phyloP scores from a whole-genome alignment of 2,888 invertebrate species.

The Chymomyza fuscimana region DNA sequence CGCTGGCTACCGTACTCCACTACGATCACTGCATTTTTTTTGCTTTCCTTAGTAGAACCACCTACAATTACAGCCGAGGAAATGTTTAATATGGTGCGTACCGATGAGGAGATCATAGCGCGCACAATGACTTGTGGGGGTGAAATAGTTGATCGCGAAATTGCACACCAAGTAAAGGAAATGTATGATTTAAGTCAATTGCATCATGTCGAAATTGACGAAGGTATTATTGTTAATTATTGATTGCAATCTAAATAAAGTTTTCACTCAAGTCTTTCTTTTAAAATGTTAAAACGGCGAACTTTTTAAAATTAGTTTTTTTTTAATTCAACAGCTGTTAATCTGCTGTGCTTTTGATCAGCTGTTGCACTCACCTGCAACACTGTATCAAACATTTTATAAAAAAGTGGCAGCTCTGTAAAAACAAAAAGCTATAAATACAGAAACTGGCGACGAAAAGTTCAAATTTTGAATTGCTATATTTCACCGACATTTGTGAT shows the following conservation, averaged over 20 bases:
- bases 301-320: too few relatives aligned
- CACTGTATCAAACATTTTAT: too few relatives aligned
- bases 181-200: constrained; percentile 64
- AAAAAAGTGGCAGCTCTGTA: too few relatives aligned
- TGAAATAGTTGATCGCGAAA: constrained; percentile 69
- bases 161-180: constrained; percentile 73
- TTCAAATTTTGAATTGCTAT: too few relatives aligned
- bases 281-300: too few relatives aligned
- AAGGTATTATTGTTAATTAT: constrained; percentile 40
- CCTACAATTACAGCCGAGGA: constrained; percentile 42
- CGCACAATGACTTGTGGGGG: constrained; percentile 65
- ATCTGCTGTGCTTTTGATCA: too few relatives aligned
- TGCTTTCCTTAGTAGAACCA: constrained; percentile 66
- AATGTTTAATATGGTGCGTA: constrained; percentile 28
- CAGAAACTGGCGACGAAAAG: too few relatives aligned
- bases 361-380: too few relatives aligned
- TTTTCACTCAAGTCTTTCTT: too few relatives aligned
- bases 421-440: too few relatives aligned
- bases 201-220: constrained; percentile 61
- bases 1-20: constrained; percentile 67
- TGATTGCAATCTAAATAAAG: background rate
- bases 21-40: constrained; percentile 62
- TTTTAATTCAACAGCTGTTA: too few relatives aligned
- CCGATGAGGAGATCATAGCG: constrained; percentile 45
- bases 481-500: too few relatives aligned